phyloP scores from a whole-genome alignment of 2,888 invertebrate genomes.

The Morpho helenor region DNA sequence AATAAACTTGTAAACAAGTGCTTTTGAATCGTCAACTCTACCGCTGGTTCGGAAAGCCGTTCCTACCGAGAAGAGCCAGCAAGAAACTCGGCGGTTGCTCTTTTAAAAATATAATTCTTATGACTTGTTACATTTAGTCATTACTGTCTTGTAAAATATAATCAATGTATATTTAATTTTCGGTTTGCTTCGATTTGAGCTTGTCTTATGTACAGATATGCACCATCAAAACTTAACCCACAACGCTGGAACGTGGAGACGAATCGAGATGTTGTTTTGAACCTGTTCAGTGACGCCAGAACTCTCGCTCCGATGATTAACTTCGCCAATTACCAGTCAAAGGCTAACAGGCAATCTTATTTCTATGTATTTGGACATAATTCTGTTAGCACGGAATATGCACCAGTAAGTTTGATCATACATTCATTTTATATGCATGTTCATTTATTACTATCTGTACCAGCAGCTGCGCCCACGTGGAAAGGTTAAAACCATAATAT shows the following conservation, averaged over 20 bases:
- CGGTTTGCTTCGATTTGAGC: not conserved
- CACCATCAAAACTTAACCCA: conserved; percentile 78
- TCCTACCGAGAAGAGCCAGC: too few species aligned
- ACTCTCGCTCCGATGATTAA: conserved; percentile 89
- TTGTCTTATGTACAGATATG: conserved; percentile 60
- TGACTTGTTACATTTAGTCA: too few species aligned
- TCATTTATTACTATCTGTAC: not conserved
- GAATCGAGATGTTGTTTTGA: conserved; percentile 89
- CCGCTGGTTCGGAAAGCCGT: too few species aligned
- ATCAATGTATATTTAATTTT: not conserved
- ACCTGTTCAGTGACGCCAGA: conserved; percentile 93
- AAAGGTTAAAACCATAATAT: too few species aligned
- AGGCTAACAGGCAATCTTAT: conserved; percentile 87
- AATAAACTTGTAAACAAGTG: too few species aligned
- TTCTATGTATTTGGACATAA: conserved; percentile 94
- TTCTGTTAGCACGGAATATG: conserved; percentile 87
- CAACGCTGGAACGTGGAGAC: conserved; percentile 77
- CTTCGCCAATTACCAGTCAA: conserved; percentile 87
- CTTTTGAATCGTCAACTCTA: too few species aligned
- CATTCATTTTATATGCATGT: not conserved
- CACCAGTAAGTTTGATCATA: conserved; percentile 80
- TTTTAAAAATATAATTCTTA: too few species aligned
- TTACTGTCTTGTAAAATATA: too few species aligned
- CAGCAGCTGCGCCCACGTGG: too few species aligned
- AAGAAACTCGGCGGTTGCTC: too few species aligned